These are phyloP conservation scores for Acanthosepion esculentum DNA, from an alignment of 2,888 invertebrate genomes.

Conservation along the genomic window DNA sequence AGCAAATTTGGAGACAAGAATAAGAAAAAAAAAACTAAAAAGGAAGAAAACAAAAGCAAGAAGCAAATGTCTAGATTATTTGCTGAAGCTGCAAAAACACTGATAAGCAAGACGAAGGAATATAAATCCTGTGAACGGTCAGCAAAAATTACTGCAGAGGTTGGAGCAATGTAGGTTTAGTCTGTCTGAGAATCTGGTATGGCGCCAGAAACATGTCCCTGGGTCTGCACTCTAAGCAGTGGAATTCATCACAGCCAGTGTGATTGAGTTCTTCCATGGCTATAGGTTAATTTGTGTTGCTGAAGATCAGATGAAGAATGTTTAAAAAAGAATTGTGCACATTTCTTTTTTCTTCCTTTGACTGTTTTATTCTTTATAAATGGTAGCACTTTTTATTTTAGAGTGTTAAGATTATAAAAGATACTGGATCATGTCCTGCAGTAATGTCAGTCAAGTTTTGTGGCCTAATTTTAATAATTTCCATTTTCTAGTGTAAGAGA, in stretches of 20 bases:
- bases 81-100: neutral
- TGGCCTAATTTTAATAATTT: no score
- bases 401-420: no score
- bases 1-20: neutral
- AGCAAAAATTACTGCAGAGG: neutral
- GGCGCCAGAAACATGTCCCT: slow-evolving; percentile 8
- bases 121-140: neutral
- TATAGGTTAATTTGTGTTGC: neutral
- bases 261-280: neutral
- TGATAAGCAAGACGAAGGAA: neutral
- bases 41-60: neutral
- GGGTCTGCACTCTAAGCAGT: neutral
- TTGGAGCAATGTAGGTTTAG: neutral
- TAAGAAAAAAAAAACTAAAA: neutral
- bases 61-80: neutral
- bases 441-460: no score
- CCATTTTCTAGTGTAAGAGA: no score
- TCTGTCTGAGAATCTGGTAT: neutral
- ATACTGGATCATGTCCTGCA: no score
- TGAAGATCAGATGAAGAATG: neutral
- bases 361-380: no score
- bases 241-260: neutral
- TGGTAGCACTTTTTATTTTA: no score
- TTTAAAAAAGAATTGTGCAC: no score
- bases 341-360: no score